A percentile compares a stretch with the other conserved stretches of the same genome.
These are phyloP conservation scores for Candoia aspera DNA, from an alignment of 2,113 vertebrate genomes.

Conservation along the genomic window DNA sequence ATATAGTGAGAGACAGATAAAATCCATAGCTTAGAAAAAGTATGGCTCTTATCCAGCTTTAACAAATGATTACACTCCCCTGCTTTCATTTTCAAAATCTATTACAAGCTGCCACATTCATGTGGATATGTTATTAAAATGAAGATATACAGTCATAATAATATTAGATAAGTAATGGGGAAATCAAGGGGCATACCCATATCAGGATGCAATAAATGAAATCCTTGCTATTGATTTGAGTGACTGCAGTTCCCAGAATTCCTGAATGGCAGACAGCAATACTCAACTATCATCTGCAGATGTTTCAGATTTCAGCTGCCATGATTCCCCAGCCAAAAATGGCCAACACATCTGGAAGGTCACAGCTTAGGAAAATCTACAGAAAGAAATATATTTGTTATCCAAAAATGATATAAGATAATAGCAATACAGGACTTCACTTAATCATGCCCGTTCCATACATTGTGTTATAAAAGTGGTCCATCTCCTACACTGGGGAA, in stretches of 20 bases:
- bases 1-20: conserved; percentile 15
- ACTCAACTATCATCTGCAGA: background rate
- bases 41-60: background rate
- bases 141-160: conserved; percentile 62
- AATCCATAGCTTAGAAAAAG: conserved; percentile 18
- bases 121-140: conserved; percentile 9
- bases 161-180: conserved; percentile 26
- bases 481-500: background rate
- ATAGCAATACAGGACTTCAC: background rate
- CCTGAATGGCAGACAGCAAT: conserved; percentile 18
- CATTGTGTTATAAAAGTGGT: background rate
- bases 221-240: conserved; percentile 24
- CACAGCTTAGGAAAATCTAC: background rate
- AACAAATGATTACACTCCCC: conserved; percentile 40
- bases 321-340: background rate
- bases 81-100: conserved; percentile 33
- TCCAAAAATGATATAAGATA: background rate
- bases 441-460: background rate
- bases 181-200: conserved; percentile 46
- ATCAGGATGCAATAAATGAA: conserved; percentile 53
- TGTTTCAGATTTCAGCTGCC: background rate
- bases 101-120: conserved; percentile 4
- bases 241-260: background rate
- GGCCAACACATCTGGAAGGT: background rate
- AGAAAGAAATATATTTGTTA: background rate